These are phyloP conservation scores for Heliconius himera DNA, from an alignment of 1,140 invertebrate species.

Conservation along the genomic window DNA sequence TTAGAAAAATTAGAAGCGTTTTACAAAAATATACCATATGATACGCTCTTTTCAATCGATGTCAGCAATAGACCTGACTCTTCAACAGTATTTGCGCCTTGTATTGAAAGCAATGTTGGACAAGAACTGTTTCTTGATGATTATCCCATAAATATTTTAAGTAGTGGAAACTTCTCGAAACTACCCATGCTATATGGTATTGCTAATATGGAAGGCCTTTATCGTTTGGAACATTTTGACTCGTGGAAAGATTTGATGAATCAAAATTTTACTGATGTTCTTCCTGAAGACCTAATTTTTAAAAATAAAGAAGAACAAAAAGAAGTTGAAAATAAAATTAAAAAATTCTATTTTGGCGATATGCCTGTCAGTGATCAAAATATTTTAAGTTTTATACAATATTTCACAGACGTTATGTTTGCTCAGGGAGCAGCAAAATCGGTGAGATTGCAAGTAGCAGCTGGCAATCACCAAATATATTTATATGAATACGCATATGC, in stretches of 20 bases:
- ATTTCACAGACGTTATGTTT: conserved; percentile 43
- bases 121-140: conserved; percentile 45
- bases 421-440: conserved; percentile 23
- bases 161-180: conserved; percentile 47
- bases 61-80: conserved; percentile 30
- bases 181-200: conserved; percentile 50
- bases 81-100: conserved; percentile 45
- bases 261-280: conserved; percentile 43
- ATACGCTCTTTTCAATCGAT: conserved; percentile 25
- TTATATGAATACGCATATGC: conserved; percentile 39
- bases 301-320: conserved; percentile 26
- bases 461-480: conserved; percentile 43
- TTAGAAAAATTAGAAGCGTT: conserved; percentile 50
- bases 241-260: conserved; percentile 47
- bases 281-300: conserved; percentile 45
- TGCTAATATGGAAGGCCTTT: conserved; percentile 50
- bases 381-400: conserved; percentile 35
- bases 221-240: conserved; percentile 36
- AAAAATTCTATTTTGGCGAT: conserved; percentile 40
- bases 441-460: conserved; percentile 32
- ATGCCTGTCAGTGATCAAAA: conserved; percentile 32
- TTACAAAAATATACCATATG: conserved; percentile 42
- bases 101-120: conserved; percentile 46
- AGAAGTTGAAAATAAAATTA: conserved; percentile 14
- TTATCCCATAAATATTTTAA: conserved; percentile 46